phyloP scores from a whole-genome alignment of 2,797 vertebrate species.

The Epinephelus coioides region DNA sequence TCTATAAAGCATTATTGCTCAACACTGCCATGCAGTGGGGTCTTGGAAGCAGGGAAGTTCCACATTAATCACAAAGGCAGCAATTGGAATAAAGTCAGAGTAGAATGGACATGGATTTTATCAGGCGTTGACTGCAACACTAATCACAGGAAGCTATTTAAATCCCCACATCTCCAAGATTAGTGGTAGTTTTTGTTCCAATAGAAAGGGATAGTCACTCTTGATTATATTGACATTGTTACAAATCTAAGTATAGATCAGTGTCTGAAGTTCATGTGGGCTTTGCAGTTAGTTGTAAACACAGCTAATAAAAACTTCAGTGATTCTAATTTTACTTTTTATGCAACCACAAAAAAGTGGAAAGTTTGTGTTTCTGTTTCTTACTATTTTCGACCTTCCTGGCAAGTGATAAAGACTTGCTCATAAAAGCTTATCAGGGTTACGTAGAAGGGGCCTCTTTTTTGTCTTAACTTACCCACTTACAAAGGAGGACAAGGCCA shows the following conservation, averaged over 20 bases:
- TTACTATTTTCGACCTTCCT: slow-evolving; percentile 3
- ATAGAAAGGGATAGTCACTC: neutral
- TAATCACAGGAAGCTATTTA: neutral
- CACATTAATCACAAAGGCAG: neutral
- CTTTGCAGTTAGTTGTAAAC: neutral
- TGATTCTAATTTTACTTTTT: neutral
- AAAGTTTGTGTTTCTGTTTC: slow-evolving; percentile 2
- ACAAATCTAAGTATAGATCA: neutral
- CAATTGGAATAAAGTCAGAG: neutral
- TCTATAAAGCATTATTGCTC: slow-evolving; percentile 20
- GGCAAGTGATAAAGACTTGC: slow-evolving; percentile 5
- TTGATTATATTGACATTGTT: neutral
- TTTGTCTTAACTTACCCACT: slow-evolving; percentile 23
- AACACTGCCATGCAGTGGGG: slow-evolving; percentile 26
- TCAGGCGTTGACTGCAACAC: neutral
- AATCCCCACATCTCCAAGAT: neutral
- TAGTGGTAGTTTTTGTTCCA: neutral
- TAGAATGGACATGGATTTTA: neutral
- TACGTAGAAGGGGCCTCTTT: neutral
- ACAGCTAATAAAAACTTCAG: neutral
- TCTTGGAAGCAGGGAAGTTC: neutral
- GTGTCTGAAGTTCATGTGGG: neutral
- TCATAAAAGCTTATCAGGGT: slow-evolving; percentile 67
- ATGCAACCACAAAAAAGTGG: slow-evolving; percentile 22
- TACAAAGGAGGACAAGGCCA: slow-evolving; percentile 40